Conservation (phyloP, 2,113 vertebrate species). For the Forbesichthys papilliferus region DNA sequence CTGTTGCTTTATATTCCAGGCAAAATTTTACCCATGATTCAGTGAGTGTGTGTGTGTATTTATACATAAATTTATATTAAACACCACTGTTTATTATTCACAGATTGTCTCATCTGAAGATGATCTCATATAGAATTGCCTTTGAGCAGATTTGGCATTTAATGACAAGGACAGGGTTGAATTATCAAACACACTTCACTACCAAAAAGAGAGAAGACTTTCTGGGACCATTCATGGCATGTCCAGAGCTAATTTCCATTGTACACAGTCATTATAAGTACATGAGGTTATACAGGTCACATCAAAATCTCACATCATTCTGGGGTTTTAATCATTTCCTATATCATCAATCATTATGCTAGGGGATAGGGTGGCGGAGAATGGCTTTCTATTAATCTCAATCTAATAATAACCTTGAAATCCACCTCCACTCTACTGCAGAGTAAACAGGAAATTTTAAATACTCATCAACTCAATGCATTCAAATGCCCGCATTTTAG, state of each 20-base stretch:
- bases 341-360: conserved; percentile 5
- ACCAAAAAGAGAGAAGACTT: conserved; percentile 30
- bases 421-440: background rate
- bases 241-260: conserved; percentile 24
- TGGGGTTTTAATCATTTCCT: conserved; percentile 34
- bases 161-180: background rate
- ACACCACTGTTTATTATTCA: conserved; percentile 10
- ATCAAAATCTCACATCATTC: conserved; percentile 25
- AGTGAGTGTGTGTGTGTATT: background rate
- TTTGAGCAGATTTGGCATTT: background rate
- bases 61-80: background rate
- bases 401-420: conserved; percentile 7
- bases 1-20: conserved; percentile 17
- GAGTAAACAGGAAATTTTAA: background rate
- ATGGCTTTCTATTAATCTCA: conserved; percentile 16
- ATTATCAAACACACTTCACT: conserved; percentile 25
- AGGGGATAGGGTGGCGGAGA: background rate
- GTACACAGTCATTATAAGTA: conserved; percentile 16
- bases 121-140: conserved; percentile 23
- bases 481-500: too few relatives aligned
- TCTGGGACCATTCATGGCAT: conserved; percentile 12
- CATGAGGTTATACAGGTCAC: conserved; percentile 5
- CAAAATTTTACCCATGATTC: too few relatives aligned
- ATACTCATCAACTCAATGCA: background rate
- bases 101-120: conserved; percentile 18